Evolutionary conservation across 2,888 invertebrate genomes (phyloP).

Genomic region (Ormyrus labotus): DNA sequence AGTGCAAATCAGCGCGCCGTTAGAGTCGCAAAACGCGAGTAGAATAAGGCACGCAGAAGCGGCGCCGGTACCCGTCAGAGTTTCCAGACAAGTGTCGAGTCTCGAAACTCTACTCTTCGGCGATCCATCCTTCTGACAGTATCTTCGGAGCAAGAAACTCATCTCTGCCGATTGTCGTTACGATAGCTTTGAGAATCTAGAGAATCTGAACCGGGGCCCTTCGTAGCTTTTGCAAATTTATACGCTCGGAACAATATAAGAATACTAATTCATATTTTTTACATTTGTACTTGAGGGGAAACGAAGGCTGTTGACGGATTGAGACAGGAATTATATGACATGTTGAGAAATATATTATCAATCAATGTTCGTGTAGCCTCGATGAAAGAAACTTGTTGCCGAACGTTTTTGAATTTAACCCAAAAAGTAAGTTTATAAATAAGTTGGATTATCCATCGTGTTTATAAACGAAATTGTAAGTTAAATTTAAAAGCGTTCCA

Average conservation of each 20-base stretch:
- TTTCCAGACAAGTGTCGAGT: conserved; percentile 71
- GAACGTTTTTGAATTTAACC: too few relatives aligned
- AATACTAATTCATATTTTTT: background rate
- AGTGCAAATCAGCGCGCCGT: conserved; percentile 68
- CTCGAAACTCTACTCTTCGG: conserved; percentile 73
- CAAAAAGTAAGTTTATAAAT: too few relatives aligned
- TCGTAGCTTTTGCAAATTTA: background rate
- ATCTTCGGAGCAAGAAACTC: conserved; percentile 7
- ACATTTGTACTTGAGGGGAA: conserved; percentile 13
- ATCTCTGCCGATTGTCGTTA: background rate
- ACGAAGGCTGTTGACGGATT: background rate
- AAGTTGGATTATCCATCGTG: too few relatives aligned
- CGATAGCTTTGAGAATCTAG: background rate
- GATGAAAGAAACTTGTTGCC: too few relatives aligned
- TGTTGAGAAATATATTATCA: conserved; percentile 5
- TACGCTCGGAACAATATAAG: background rate
- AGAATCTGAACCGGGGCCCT: background rate
- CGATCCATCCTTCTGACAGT: conserved; percentile 67
- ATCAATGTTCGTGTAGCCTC: background rate
- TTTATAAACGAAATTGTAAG: too few relatives aligned
- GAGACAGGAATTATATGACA: background rate
- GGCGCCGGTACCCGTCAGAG: conserved; percentile 49
- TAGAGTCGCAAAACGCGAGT: conserved; percentile 60
- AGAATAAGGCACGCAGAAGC: conserved; percentile 58
- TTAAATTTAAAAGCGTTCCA: too few relatives aligned